Percentiles rank a stretch among this genome's conserved stretches.
Conservation (phyloP, 2,888 invertebrate species). For the Orgyia antiqua region DNA sequence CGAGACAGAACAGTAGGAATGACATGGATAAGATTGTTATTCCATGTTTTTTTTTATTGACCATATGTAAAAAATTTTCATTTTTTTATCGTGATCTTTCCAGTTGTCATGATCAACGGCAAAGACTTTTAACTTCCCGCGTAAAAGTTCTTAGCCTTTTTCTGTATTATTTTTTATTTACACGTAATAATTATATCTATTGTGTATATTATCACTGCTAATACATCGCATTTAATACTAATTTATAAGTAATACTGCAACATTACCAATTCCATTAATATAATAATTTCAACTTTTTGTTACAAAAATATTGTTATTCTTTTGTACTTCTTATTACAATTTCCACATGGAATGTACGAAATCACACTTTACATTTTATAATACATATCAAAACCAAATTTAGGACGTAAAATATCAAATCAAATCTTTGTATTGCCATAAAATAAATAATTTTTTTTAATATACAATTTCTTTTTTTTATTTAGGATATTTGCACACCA, state of each 20-base stretch:
- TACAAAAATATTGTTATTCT: slow-evolving; percentile 73
- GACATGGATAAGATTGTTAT: no score
- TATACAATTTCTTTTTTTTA: slow-evolving; percentile 37
- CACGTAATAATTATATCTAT: no score
- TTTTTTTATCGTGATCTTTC: no score
- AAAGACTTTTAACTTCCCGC: no score
- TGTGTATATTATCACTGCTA: slow-evolving; percentile 32
- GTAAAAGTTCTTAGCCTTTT: no score
- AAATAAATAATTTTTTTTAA: slow-evolving; percentile 61
- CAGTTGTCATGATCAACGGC: no score
- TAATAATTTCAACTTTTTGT: slow-evolving; percentile 48
- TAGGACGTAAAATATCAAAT: slow-evolving; percentile 40
- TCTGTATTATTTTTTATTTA: no score
- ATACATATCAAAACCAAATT: slow-evolving; percentile 53
- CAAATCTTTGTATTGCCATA: slow-evolving; percentile 44
- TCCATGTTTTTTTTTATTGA: no score
- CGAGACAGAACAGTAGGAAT: no score
- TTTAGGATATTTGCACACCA: slow-evolving; percentile 25
- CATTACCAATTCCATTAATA: slow-evolving; percentile 56
- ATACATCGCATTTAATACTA: slow-evolving; percentile 48
- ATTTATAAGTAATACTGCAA: slow-evolving; percentile 65
- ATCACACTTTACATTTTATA: slow-evolving; percentile 61
- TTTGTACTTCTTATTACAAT: slow-evolving; percentile 74
- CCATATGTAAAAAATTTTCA: no score
- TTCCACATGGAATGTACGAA: slow-evolving; percentile 72